Base-by-base conservation (phyloP, 2,113 vertebrate genomes). In the Podilymbus podiceps region DNA sequence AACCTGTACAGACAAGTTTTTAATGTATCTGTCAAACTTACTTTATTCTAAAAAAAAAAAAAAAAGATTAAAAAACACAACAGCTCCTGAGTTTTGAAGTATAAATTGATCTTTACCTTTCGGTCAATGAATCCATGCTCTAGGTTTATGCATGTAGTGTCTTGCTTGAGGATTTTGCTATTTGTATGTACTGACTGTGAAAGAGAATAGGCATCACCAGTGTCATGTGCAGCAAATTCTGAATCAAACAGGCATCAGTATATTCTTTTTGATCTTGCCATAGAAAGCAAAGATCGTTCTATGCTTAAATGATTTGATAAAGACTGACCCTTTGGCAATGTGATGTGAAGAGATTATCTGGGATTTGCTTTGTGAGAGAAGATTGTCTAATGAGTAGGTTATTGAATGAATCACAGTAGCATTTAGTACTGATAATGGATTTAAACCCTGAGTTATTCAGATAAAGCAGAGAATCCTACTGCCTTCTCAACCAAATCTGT, bases 321-420 rank as follows among this genome's bases (percentile, higher is more conserved):
- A 93, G 47, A 86, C 40, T 86, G 50, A 20, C 28, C 81, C 72
- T 86, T 86, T 72, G 72, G 84, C 80, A 95, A 77, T 87, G 74
- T 52, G 75, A 94, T 94, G 66, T 58, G 75, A 84, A 76, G 44
- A 97, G 94, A 92, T 95, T 95, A 93, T 85, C 75, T 71, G 35
- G 75, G 69, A 97, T 97, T 96, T 95, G 33, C 40, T 90, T 96
- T 84, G 64, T 92, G 91, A 92, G 63, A 82, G 72, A 95, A 93
- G 75, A 92, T 82, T 93, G 42, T 92, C 58, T 94, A 93, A 97
- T 93, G 92, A 93, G 62, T 69, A 85, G 12, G 35, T 62, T 93
- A 95, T 83, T 95, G 90, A 96, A 96, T 93, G 35, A 81, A 94
- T 87, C 84, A 87, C 81, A 64, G 49, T 66, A 89, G 33, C 82